Evolutionary conservation across 2,113 vertebrate genomes (phyloP).

Genomic region (Xiphophorus couchianus): DNA sequence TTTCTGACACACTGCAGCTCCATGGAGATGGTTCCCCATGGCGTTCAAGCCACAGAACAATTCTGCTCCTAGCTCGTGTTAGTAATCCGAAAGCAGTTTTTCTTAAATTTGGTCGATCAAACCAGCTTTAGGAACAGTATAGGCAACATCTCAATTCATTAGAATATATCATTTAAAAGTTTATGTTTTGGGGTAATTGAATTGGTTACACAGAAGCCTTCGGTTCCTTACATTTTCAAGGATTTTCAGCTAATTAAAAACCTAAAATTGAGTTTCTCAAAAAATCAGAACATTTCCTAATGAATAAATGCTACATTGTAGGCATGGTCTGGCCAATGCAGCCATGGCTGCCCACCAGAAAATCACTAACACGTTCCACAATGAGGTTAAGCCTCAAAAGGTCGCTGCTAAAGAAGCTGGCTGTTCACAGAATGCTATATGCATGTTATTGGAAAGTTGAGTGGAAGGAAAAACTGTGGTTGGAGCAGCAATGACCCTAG

Average conservation of each 20-base stretch:
- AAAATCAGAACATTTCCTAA: background rate
- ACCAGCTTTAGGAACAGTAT: slow-evolving; percentile 26
- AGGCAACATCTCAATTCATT: slow-evolving; percentile 1
- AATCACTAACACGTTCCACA: too few relatives aligned
- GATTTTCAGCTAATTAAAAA: background rate
- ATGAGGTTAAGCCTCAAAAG: too few relatives aligned
- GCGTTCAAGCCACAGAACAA: slow-evolving; percentile 34
- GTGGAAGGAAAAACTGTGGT: too few relatives aligned
- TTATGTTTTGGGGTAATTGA: background rate
- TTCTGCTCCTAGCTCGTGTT: slow-evolving; percentile 40
- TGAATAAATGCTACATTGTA: background rate
- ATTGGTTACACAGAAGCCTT: background rate
- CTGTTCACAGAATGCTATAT: too few relatives aligned
- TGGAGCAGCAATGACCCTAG: too few relatives aligned
- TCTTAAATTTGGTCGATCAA: slow-evolving; percentile 3
- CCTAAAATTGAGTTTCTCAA: background rate
- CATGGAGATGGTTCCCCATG: slow-evolving; percentile 22
- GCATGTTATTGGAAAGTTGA: too few relatives aligned
- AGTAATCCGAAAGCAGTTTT: slow-evolving; percentile 31
- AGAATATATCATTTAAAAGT: slow-evolving; percentile 25
- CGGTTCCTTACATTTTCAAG: background rate
- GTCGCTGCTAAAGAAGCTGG: too few relatives aligned
- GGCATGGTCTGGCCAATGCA: too few relatives aligned
- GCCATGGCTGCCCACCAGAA: too few relatives aligned
- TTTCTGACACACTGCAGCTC: slow-evolving; percentile 24